phyloP scores from a whole-genome alignment of 2,797 vertebrate genomes.

The Gymnoscopelus braueri region DNA sequence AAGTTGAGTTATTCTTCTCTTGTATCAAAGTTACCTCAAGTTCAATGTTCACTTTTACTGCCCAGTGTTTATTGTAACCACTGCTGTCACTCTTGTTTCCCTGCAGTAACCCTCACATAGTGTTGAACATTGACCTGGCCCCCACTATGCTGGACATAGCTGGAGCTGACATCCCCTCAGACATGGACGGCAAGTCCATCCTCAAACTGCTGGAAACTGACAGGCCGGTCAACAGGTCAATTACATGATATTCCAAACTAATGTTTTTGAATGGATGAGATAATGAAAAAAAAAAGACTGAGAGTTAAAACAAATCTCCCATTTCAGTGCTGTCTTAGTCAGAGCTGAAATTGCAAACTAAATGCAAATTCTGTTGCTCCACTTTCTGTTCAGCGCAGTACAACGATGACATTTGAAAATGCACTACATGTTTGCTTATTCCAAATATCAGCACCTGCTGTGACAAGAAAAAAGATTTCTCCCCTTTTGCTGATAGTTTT shows the following conservation, averaged over 20 bases:
- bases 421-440: conserved; percentile 23
- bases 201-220: conserved; percentile 93
- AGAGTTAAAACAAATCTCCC: conserved; percentile 2
- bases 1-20: too few relatives aligned
- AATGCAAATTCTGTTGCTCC: conserved; percentile 15
- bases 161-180: conserved; percentile 90
- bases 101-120: conserved; percentile 90
- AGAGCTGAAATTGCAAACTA: conserved; percentile 24
- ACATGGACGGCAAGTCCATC: conserved; percentile 98
- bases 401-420: conserved; percentile 50
- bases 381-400: conserved; percentile 6
- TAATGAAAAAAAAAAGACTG: not conserved
- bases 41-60: not conserved
- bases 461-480: conserved; percentile 16
- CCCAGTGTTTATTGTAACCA: too few relatives aligned
- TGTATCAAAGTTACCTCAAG: too few relatives aligned
- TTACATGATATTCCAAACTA: not conserved
- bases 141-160: conserved; percentile 97
- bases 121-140: conserved; percentile 94
- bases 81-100: conserved; percentile 5
- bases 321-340: not conserved
- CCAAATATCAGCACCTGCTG: conserved; percentile 37
- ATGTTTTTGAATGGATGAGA: not conserved
- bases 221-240: conserved; percentile 90
- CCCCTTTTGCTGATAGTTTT: conserved; percentile 11